A percentile compares a stretch with the other conserved stretches of the same genome.
phyloP scores from a whole-genome alignment of 2,888 invertebrate species.

The Drymonia ruficornis region DNA sequence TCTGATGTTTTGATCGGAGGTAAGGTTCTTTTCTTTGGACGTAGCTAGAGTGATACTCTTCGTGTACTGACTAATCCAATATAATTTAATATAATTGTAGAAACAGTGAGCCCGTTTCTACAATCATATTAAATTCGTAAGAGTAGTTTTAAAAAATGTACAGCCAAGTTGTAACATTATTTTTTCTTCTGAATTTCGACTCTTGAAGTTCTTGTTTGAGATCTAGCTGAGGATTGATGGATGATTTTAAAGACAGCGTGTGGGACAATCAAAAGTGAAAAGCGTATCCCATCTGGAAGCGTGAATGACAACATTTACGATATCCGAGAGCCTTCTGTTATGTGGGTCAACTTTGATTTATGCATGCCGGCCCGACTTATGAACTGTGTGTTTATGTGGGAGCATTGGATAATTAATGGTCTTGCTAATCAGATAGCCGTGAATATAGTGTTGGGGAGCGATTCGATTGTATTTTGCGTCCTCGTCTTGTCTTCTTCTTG shows the following conservation, averaged over 20 bases:
- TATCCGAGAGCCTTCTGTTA: slow-evolving; percentile 12
- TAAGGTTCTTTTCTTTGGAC: not conserved
- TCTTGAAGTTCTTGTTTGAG: too few species aligned
- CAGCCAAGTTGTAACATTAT: too few species aligned
- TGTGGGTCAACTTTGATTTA: slow-evolving; percentile 30
- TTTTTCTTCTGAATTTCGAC: too few species aligned
- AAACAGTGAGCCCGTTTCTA: too few species aligned
- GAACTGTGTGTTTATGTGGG: slow-evolving; percentile 11
- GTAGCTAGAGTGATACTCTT: too few species aligned
- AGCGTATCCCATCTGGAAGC: not conserved
- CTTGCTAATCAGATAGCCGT: slow-evolving; percentile 14
- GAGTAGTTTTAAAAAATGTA: too few species aligned
- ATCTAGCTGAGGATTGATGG: too few species aligned
- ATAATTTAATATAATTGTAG: too few species aligned
- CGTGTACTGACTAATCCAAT: too few species aligned
- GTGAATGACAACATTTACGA: slow-evolving; percentile 5
- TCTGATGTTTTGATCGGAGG: not conserved
- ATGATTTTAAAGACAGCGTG: not conserved
- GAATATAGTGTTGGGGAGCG: not conserved
- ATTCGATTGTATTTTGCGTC: not conserved
- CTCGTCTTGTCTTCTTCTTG: not conserved
- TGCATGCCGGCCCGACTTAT: slow-evolving; percentile 16
- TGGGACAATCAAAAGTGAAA: not conserved
- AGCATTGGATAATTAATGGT: slow-evolving; percentile 22
- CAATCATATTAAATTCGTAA: too few species aligned